These are phyloP conservation scores for Phortica okadai DNA, from an alignment of 2,888 invertebrate genomes.

Conservation along the genomic window DNA sequence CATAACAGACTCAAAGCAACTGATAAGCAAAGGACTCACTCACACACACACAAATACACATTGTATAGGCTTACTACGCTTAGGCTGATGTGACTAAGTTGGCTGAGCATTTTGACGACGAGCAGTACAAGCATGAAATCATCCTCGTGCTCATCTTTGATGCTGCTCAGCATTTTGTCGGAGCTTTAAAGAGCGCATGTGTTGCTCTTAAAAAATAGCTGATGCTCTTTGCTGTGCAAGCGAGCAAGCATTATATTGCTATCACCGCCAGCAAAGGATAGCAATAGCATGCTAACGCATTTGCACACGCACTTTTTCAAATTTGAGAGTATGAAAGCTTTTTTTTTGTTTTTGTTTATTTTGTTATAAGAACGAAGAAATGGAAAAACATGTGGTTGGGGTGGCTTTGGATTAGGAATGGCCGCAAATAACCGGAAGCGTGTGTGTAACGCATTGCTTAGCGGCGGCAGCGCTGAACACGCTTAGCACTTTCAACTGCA, in stretches of 20 bases:
- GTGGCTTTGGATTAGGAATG: no score
- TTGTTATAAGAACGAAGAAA: not conserved
- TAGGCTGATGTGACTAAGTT: not conserved
- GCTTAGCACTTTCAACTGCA: no score
- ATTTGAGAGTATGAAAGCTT: slow-evolving; percentile 10
- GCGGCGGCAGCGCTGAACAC: no score
- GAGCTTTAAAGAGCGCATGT: slow-evolving; percentile 51
- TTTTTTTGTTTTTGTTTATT: slow-evolving; percentile 39
- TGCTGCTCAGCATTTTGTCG: not conserved
- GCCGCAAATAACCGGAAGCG: no score
- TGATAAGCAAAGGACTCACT: no score
- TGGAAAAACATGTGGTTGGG: no score
- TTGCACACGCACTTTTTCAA: slow-evolving; percentile 51
- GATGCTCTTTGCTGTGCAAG: slow-evolving; percentile 54
- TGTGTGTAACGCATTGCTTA: no score
- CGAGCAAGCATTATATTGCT: slow-evolving; percentile 54
- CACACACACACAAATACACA: no score
- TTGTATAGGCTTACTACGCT: not conserved
- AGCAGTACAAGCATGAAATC: not conserved
- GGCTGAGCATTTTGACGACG: not conserved
- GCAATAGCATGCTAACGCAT: slow-evolving; percentile 38
- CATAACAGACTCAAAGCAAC: no score
- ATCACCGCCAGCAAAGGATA: slow-evolving; percentile 57
- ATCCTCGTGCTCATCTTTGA: no score
- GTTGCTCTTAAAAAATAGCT: slow-evolving; percentile 49